Percentiles rank a stretch among this genome's conserved stretches.
These are phyloP conservation scores for Drosophila eohydei DNA, from an alignment of 2,888 invertebrate genomes.

Conservation along the genomic window DNA sequence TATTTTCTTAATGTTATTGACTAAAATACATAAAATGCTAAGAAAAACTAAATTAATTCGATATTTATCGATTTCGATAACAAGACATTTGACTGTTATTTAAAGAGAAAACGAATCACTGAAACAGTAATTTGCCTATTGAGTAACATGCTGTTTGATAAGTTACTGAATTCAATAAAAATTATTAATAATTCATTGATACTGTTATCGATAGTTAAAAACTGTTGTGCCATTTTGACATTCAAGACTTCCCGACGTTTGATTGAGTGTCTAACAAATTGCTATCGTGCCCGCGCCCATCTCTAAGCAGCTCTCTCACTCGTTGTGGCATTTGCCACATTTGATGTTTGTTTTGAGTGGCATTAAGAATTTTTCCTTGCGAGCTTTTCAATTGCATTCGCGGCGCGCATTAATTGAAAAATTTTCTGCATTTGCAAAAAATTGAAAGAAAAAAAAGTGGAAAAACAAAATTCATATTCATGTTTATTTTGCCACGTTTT, in stretches of 20 bases:
- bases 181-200: background rate
- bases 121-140: background rate
- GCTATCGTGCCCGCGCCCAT: background rate
- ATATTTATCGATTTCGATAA: background rate
- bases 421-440: conserved; percentile 36
- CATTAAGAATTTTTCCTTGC: conserved; percentile 59
- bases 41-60: background rate
- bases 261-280: conserved; percentile 1
- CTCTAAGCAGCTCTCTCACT: background rate
- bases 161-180: background rate
- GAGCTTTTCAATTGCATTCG: conserved; percentile 56
- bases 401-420: conserved; percentile 49
- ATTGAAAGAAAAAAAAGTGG: background rate
- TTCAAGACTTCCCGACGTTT: background rate
- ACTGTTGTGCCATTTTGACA: background rate
- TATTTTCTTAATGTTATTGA: too few relatives aligned
- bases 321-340: conserved; percentile 38
- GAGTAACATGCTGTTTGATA: background rate
- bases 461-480: conserved; percentile 6
- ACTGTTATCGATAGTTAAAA: background rate
- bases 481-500: conserved; percentile 32
- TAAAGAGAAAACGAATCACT: background rate
- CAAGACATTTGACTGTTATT: background rate
- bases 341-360: conserved; percentile 61
- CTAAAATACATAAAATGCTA: background rate